Percentiles rank a stretch among this genome's conserved stretches.
These are phyloP conservation scores for Cololabis saira DNA, from an alignment of 2,113 vertebrate genomes.

Conservation along the genomic window DNA sequence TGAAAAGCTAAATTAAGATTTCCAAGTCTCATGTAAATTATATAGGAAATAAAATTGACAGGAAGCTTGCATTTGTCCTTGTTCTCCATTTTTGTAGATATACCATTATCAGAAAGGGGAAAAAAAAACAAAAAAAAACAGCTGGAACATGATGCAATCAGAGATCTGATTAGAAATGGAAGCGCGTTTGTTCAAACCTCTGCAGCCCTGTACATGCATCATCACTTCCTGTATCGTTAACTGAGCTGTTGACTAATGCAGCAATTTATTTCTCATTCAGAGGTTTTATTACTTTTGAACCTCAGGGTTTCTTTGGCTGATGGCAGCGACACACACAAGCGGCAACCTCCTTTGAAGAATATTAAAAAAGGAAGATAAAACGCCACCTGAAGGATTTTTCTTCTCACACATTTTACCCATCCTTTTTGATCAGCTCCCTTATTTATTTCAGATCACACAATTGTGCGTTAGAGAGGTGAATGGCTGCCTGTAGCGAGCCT, in stretches of 20 bases:
- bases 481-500: conserved; percentile 27
- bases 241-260: conserved; percentile 5
- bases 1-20: no score
- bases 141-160: neutral
- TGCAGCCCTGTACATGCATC: neutral
- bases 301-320: neutral
- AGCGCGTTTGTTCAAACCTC: neutral
- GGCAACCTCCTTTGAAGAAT: conserved; percentile 37
- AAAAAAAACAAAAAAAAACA: neutral
- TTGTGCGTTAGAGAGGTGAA: conserved; percentile 35
- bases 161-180: conserved; percentile 19
- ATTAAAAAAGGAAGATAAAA: conserved; percentile 46
- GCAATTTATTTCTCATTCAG: conserved; percentile 12
- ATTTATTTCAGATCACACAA: conserved; percentile 36
- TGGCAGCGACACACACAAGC: neutral
- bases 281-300: conserved; percentile 1
- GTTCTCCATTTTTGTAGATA: conserved; percentile 6
- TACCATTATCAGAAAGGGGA: neutral
- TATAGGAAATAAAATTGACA: conserved; percentile 7
- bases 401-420: conserved; percentile 20
- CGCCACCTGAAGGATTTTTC: conserved; percentile 53
- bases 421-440: neutral
- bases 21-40: no score
- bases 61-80: neutral
- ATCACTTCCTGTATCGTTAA: conserved; percentile 2